Percentiles rank a stretch among this genome's conserved stretches.
Evolutionary conservation across 2,888 invertebrate species (phyloP).

Genomic region (Ennomos quercinarius): DNA sequence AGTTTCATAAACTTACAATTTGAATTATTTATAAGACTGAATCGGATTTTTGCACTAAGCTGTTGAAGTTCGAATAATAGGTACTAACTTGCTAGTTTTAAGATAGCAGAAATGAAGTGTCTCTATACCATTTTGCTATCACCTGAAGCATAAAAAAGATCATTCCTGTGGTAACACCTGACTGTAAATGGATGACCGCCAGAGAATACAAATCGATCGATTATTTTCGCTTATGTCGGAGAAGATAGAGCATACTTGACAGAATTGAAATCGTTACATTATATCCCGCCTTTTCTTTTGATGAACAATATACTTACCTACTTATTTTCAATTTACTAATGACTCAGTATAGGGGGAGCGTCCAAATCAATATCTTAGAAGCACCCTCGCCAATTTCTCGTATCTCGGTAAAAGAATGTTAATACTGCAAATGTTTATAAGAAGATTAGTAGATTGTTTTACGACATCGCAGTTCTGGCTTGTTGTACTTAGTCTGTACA

Average conservation of each 20-base stretch:
- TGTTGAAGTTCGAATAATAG: too few species aligned
- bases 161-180: background rate
- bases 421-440: constrained; percentile 18
- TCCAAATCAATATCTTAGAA: constrained; percentile 7
- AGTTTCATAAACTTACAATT: constrained; percentile 14
- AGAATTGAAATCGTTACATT: constrained; percentile 13
- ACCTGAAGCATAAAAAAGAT: background rate
- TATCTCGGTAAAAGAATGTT: constrained; percentile 23
- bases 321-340: constrained; percentile 13
- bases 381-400: constrained; percentile 17
- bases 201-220: constrained; percentile 11
- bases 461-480: constrained; percentile 10
- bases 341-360: constrained; percentile 6
- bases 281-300: background rate
- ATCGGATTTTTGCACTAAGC: too few species aligned
- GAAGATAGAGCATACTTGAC: background rate
- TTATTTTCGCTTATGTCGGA: constrained; percentile 7
- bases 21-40: constrained; percentile 5
- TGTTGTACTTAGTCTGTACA: constrained; percentile 32
- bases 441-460: constrained; percentile 24
- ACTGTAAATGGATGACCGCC: constrained; percentile 3
- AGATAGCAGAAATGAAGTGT: too few species aligned
- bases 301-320: background rate
- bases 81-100: too few species aligned
- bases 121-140: background rate